Evolutionary conservation across 2,888 invertebrate genomes (phyloP).

Genomic region (Branchipolynoe longqiensis): DNA sequence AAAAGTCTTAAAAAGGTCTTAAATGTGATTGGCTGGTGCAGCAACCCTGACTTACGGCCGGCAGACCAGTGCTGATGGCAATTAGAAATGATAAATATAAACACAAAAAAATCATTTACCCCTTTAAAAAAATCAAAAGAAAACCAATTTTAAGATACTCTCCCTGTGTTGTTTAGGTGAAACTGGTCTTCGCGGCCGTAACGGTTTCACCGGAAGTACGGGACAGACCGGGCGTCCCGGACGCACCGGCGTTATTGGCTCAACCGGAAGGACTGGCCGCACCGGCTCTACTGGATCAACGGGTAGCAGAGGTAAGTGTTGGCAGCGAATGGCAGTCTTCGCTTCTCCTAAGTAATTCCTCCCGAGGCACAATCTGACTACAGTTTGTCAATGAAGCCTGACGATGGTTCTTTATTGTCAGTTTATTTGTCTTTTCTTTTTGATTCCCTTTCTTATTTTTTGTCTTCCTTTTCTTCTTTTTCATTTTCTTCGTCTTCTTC

Average conservation of each 20-base stretch:
- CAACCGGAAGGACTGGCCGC: conserved; percentile 59
- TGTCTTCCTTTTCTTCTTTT: no score
- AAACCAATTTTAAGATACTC: background rate
- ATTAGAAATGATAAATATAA: background rate
- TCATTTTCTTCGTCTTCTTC: no score
- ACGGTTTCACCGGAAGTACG: conserved; percentile 25
- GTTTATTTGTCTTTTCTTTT: no score
- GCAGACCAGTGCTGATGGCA: background rate
- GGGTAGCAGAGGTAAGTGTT: background rate
- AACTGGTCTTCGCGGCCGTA: conserved; percentile 8
- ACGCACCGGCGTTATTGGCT: conserved; percentile 57
- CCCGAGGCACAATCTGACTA: no score
- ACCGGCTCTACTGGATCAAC: conserved; percentile 59
- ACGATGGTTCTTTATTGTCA: no score
- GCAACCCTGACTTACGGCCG: no score
- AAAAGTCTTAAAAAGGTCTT: no score
- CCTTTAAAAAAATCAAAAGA: background rate
- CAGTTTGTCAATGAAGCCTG: no score
- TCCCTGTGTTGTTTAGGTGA: background rate
- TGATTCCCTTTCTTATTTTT: no score
- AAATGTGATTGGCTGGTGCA: no score
- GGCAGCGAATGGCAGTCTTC: no score
- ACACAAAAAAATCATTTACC: background rate
- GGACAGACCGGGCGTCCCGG: conserved; percentile 37
- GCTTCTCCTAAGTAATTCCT: no score